Evolutionary conservation across 2,888 invertebrate species (phyloP).

Genomic region (Agonum fuliginosum): DNA sequence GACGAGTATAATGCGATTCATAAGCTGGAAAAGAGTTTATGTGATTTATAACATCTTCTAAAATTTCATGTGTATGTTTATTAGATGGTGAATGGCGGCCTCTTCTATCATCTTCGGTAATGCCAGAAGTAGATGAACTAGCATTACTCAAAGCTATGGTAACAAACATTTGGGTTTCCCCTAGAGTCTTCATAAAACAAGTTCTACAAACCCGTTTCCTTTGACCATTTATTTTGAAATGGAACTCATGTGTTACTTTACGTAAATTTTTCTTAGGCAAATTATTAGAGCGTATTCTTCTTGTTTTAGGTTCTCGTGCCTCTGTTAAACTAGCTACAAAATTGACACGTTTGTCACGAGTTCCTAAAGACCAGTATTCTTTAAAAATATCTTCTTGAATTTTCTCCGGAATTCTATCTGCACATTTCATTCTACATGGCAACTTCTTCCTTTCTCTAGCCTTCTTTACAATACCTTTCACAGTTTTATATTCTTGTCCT

Average conservation of each 20-base stretch:
- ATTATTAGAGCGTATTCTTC: slow-evolving; percentile 13
- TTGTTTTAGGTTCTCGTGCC: background rate
- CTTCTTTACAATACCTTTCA: no score
- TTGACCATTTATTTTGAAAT: slow-evolving; percentile 37
- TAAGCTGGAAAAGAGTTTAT: slow-evolving; percentile 33
- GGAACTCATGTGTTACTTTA: background rate
- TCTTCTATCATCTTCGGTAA: no score
- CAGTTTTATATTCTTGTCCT: no score
- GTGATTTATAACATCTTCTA: background rate
- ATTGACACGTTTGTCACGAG: no score
- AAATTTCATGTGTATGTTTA: slow-evolving; percentile 4
- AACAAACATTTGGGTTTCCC: slow-evolving; percentile 45
- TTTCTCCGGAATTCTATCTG: no score
- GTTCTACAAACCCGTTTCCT: background rate
- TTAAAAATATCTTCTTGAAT: no score
- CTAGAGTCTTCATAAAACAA: slow-evolving; percentile 45
- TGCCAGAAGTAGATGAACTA: slow-evolving; percentile 12
- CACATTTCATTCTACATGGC: no score
- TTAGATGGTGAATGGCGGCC: background rate
- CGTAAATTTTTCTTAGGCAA: background rate
- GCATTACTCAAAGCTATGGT: slow-evolving; percentile 23
- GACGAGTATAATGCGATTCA: slow-evolving; percentile 29
- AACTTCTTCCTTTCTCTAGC: no score
- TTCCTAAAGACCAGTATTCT: no score
- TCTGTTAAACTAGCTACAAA: slow-evolving; percentile 2